These are phyloP conservation scores for Caenorhabditis imperialis DNA, from an alignment of 2,888 invertebrate species.

Conservation along the genomic window DNA sequence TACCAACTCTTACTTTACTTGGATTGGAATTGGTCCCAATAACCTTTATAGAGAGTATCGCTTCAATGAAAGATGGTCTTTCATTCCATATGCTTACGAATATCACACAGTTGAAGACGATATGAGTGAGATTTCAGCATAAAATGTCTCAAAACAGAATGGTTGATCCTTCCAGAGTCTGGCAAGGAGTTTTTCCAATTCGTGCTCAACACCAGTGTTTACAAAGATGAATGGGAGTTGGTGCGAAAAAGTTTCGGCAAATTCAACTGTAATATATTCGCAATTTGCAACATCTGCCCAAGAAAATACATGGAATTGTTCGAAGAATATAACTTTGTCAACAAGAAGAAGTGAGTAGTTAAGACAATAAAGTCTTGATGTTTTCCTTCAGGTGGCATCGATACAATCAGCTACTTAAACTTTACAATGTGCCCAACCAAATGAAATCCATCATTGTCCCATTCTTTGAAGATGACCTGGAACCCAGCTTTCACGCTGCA, in stretches of 20 bases:
- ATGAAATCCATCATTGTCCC: neutral
- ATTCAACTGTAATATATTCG: neutral
- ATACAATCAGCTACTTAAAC: neutral
- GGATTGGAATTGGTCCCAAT: neutral
- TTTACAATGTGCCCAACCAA: neutral
- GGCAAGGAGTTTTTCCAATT: neutral
- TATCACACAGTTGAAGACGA: neutral
- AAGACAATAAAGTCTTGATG: neutral
- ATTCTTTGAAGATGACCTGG: neutral
- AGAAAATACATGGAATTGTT: neutral
- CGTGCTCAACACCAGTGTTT: neutral
- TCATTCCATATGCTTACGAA: neutral
- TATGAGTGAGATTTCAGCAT: neutral
- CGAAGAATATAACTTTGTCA: neutral
- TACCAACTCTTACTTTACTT: neutral
- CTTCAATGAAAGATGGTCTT: constrained; percentile 3
- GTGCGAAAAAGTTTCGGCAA: neutral
- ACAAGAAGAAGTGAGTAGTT: neutral
- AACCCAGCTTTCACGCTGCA: neutral
- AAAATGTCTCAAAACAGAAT: neutral
- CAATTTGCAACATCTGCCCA: neutral
- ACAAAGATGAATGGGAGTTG: neutral
- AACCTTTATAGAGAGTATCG: constrained; percentile 1
- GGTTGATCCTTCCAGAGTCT: neutral
- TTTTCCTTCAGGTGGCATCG: neutral